Evolutionary conservation across 2,888 invertebrate species (phyloP).

Genomic region (Drosophila pegasa): DNA sequence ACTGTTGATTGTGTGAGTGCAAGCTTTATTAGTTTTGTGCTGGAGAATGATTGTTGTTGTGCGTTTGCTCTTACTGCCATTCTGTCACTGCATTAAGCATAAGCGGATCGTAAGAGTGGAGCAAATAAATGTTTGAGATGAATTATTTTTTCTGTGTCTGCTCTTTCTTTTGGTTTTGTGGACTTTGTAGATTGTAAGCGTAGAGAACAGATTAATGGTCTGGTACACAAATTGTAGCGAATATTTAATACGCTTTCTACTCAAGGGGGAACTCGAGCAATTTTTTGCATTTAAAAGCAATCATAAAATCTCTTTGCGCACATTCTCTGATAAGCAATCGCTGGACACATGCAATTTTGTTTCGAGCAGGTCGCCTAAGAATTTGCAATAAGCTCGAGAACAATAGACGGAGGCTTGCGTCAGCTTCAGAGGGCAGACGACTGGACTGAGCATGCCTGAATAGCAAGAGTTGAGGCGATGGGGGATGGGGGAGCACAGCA

Average conservation of each 20-base stretch:
- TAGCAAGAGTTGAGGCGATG: neutral
- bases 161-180: neutral
- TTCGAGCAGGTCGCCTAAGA: slow-evolving; percentile 36
- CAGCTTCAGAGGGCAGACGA: slow-evolving; percentile 32
- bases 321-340: slow-evolving; percentile 17
- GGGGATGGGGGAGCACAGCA: neutral
- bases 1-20: too few species aligned
- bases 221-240: neutral
- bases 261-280: neutral
- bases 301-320: slow-evolving; percentile 11
- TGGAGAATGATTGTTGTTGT: neutral
- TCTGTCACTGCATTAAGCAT: neutral
- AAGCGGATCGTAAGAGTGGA: neutral
- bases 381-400: slow-evolving; percentile 67
- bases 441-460: slow-evolving; percentile 30
- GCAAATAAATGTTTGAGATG: too few species aligned
- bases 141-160: too few species aligned
- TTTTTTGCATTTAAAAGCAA: slow-evolving; percentile 3
- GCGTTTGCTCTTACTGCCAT: too few species aligned
- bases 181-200: neutral
- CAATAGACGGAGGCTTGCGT: slow-evolving; percentile 43
- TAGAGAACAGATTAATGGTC: neutral
- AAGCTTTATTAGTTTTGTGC: too few species aligned
- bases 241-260: neutral
- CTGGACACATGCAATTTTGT: slow-evolving; percentile 58